These are phyloP conservation scores for Dipodomys stephensi DNA, from an alignment of 2,113 vertebrate genomes.

Conservation along the genomic window DNA sequence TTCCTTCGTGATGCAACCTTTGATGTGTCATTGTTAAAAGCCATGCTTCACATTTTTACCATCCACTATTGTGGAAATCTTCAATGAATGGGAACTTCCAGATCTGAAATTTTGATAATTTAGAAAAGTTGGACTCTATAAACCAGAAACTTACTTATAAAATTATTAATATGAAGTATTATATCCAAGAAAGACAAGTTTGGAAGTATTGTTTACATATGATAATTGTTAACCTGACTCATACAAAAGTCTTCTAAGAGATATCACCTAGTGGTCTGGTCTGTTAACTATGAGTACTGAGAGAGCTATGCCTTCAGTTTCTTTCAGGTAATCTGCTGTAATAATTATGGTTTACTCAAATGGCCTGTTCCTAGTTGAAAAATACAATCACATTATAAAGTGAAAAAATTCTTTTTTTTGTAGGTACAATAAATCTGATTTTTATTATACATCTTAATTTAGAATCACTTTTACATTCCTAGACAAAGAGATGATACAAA, in stretches of 20 bases:
- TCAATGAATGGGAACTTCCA: not conserved
- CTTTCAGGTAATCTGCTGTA: conserved; percentile 15
- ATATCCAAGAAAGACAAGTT: not conserved
- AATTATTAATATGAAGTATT: not conserved
- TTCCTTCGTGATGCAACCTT: not conserved
- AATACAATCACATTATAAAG: conserved; percentile 33
- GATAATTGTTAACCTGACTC: not conserved
- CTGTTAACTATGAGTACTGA: not conserved
- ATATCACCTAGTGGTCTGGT: not conserved
- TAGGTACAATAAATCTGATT: conserved; percentile 86
- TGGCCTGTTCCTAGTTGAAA: conserved; percentile 54
- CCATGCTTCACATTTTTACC: not conserved
- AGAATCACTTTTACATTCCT: conserved; percentile 88
- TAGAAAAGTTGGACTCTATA: not conserved
- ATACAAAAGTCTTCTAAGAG: not conserved
- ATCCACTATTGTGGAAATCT: not conserved
- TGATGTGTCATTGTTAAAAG: not conserved
- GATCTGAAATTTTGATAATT: conserved; percentile 7
- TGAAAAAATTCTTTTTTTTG: conserved; percentile 25
- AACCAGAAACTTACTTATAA: not conserved
- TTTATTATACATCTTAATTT: conserved; percentile 86
- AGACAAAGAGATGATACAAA: conserved; percentile 89
- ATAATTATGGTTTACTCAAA: conserved; percentile 21
- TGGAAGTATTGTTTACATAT: conserved; percentile 26
- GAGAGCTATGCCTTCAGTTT: not conserved